Evolutionary conservation across 2,888 invertebrate species (phyloP).

Genomic region (Mantis religiosa): DNA sequence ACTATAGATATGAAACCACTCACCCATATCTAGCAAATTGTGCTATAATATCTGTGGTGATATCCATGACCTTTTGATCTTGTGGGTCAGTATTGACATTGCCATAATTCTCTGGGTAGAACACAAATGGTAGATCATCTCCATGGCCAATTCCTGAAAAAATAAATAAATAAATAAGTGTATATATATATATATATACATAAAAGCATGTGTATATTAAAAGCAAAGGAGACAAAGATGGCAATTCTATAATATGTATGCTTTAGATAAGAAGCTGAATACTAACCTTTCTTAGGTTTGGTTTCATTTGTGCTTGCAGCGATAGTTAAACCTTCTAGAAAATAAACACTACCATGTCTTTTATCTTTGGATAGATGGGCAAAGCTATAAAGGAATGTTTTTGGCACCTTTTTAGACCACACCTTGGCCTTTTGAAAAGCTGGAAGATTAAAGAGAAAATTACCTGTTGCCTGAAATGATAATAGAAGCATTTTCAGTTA

Average conservation of each 20-base stretch:
- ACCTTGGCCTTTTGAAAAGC: slow-evolving; percentile 65
- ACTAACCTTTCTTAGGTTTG: background rate
- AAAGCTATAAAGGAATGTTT: slow-evolving; percentile 70
- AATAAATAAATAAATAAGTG: background rate
- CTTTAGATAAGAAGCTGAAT: slow-evolving; percentile 7
- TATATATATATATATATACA: background rate
- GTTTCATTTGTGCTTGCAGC: slow-evolving; percentile 39
- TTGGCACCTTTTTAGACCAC: slow-evolving; percentile 61
- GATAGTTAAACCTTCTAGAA: slow-evolving; percentile 63
- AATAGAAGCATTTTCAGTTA: background rate
- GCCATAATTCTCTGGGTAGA: slow-evolving; percentile 56
- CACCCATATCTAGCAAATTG: slow-evolving; percentile 60
- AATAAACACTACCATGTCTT: slow-evolving; percentile 52
- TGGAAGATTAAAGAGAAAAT: slow-evolving; percentile 73
- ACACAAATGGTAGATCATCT: slow-evolving; percentile 68
- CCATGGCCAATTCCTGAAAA: slow-evolving; percentile 57
- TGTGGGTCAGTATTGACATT: slow-evolving; percentile 43
- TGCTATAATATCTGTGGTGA: slow-evolving; percentile 61
- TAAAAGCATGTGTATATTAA: background rate
- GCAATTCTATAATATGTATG: background rate
- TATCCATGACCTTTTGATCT: slow-evolving; percentile 61
- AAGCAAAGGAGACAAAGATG: background rate
- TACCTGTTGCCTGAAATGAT: slow-evolving; percentile 47
- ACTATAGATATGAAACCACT: slow-evolving; percentile 31
- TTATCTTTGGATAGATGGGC: slow-evolving; percentile 63